These are phyloP conservation scores for Platichthys stellatus DNA, from an alignment of 2,113 vertebrate species.

Conservation along the genomic window DNA sequence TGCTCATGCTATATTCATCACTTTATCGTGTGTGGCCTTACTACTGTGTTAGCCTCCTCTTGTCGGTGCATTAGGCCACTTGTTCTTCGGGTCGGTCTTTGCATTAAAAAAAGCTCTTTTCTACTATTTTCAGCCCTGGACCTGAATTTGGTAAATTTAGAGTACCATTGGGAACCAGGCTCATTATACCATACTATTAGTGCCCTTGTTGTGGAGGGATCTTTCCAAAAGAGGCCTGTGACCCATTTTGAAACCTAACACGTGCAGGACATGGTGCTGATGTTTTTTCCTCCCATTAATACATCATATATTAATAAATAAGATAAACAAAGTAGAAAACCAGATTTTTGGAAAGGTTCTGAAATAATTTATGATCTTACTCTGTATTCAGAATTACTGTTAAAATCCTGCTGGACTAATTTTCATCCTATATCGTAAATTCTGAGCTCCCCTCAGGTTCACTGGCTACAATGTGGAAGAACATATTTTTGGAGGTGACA, in stretches of 20 bases:
- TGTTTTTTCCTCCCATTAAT: conserved; percentile 10
- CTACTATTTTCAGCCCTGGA: conserved; percentile 63
- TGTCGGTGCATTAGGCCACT: conserved; percentile 23
- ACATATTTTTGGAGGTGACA: background rate
- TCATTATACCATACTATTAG: conserved; percentile 62
- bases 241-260: conserved; percentile 58
- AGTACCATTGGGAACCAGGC: conserved; percentile 52
- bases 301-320: background rate
- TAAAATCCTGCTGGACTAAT: background rate
- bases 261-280: conserved; percentile 16
- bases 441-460: background rate
- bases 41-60: background rate
- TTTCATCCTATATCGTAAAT: background rate
- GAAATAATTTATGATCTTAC: background rate
- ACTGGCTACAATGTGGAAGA: background rate
- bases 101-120: conserved; percentile 38
- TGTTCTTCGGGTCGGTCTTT: conserved; percentile 41
- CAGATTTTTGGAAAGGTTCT: background rate
- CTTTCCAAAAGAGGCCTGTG: conserved; percentile 57
- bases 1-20: conserved; percentile 39
- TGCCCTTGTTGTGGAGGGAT: conserved; percentile 53
- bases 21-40: conserved; percentile 6
- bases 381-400: background rate
- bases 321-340: background rate
- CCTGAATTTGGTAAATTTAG: conserved; percentile 64